phyloP scores from a whole-genome alignment of 2,797 vertebrate species.

The Telmatherina bonti region DNA sequence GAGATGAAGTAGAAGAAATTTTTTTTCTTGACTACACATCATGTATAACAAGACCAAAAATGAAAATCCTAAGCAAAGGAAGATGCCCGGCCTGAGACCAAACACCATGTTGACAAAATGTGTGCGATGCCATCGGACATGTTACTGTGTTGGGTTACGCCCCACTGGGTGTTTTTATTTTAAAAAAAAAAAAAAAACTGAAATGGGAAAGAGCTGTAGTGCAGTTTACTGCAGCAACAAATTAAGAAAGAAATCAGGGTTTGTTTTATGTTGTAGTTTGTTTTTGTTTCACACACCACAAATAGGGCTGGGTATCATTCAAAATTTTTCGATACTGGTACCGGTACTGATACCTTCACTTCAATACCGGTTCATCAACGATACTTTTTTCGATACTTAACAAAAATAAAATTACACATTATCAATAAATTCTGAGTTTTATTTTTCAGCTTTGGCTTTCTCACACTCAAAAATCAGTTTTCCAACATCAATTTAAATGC shows the following conservation, averaged over 20 bases:
- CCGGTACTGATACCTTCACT: no score
- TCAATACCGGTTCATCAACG: no score
- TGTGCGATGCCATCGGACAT: neutral
- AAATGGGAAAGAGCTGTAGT: neutral
- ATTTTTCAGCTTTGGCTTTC: no score
- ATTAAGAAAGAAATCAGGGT: neutral
- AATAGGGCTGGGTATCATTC: no score
- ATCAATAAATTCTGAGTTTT: no score
- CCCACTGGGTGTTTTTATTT: no score
- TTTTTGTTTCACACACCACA: neutral
- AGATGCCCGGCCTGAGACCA: neutral
- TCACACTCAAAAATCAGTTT: no score
- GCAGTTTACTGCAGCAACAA: neutral
- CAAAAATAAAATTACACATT: no score
- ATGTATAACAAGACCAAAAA: neutral
- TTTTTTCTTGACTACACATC: neutral
- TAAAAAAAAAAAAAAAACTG: neutral
- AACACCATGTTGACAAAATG: neutral
- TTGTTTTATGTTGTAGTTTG: neutral
- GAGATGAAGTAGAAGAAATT: no score
- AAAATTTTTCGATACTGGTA: no score
- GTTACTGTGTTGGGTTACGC: neutral
- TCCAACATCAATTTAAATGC: no score
- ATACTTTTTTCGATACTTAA: no score
- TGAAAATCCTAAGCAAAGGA: neutral